phyloP scores from a whole-genome alignment of 1,140 invertebrate species.

The Trigoniulus corallinus region DNA sequence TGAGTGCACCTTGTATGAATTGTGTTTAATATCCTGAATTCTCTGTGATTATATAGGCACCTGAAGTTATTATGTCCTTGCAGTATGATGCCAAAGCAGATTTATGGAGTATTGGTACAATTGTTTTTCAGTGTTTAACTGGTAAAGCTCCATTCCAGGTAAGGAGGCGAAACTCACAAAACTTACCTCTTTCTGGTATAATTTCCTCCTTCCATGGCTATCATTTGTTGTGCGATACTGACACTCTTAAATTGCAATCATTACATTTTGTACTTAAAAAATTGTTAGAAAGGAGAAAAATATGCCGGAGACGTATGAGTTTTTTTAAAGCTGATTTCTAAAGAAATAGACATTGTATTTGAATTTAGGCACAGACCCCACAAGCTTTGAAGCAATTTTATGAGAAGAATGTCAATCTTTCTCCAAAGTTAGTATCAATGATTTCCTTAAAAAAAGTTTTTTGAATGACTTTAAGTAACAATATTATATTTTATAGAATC shows the following conservation, averaged over 20 bases:
- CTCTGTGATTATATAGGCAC: conserved; percentile 42
- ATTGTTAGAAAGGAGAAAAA: no score
- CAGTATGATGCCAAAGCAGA: conserved; percentile 99
- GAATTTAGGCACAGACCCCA: conserved; percentile 77
- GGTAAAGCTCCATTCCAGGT: conserved; percentile 85
- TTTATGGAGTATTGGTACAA: conserved; percentile 96
- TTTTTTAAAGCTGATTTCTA: no score
- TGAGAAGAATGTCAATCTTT: conserved; percentile 87
- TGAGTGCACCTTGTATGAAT: no score
- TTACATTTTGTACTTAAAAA: no score
- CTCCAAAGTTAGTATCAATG: conserved; percentile 61
- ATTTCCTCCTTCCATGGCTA: not conserved
- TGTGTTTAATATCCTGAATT: no score
- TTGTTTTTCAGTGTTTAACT: conserved; percentile 96
- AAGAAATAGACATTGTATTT: conserved; percentile 1
- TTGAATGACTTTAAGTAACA: not conserved
- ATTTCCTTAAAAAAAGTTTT: not conserved
- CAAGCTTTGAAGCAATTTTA: conserved; percentile 94
- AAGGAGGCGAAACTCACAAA: no score
- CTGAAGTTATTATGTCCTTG: conserved; percentile 98
- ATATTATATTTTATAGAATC: conserved; percentile 45
- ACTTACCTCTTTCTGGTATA: not conserved
- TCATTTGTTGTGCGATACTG: no score
- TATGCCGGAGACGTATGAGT: no score
- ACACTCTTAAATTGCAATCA: no score